Evolutionary conservation across 2,797 vertebrate species (phyloP), one percentile per base, ranked within the genome.

Genomic region (Garrulus glandarius): DNA sequence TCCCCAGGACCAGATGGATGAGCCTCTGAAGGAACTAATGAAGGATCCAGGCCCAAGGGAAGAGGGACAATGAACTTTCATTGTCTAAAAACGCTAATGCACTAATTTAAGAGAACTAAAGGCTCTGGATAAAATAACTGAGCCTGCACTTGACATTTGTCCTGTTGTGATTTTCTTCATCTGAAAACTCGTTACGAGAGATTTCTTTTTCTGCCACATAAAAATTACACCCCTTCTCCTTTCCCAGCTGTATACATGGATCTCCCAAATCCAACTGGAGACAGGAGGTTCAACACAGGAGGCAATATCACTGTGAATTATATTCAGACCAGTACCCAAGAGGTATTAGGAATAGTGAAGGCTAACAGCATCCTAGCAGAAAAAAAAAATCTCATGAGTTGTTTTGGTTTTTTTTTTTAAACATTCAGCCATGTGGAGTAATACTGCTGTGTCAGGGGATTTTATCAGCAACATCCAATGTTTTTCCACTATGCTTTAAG

Each of bases 1-100:
- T n/a, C 87, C 69, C 70, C 67, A 92, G 61, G 7, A 89, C 30
- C 72, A 94, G 95, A 97, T 76, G 87, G 95, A 91, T 88, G 85
- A 95, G 68, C 72, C 74, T 90, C 69, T 80, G 90, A 94, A 97
- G 87, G 81, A 93, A 93, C 61, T 96, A 97, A 97, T 92, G 88
- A 95, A 91, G 72, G 87, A 76, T 41, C 59, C 88, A 74, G 72
- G 91, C 86, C 74, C 84, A 84, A 74, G 88, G 89, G 75, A 83
- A 81, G 60, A 50, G 50, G 47, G 43, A 80, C 17, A 84, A 86
- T 29, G 52, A 52, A 88, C 22, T 34, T 80, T 43, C 57, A 55
- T 29, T 80, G 82, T 43, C 39, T 30, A 18, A 0, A 1, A 75
- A 53, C 30, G 61, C 46, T 68, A 87, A 26, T 5, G 49, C 26